These are phyloP conservation scores for Lagodon rhomboides DNA, from an alignment of 2,797 vertebrate genomes.

Conservation along the genomic window DNA sequence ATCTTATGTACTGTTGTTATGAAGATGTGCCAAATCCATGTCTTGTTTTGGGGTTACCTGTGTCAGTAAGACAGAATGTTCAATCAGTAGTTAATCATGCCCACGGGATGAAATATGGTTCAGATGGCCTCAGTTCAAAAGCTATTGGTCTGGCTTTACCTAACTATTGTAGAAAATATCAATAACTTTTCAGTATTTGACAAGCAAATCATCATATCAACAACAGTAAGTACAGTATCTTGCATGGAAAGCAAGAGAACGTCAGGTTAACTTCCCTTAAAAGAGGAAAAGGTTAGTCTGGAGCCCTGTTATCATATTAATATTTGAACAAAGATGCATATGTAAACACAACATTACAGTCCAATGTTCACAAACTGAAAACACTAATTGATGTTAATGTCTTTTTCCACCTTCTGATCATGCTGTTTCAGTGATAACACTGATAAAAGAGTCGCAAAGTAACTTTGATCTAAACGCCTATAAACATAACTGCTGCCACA, in stretches of 20 bases:
- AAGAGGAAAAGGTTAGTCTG: too few species aligned
- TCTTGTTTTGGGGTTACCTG: not conserved
- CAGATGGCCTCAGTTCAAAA: too few species aligned
- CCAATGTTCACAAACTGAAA: not conserved
- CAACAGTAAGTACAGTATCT: too few species aligned
- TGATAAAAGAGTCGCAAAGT: conserved; percentile 14
- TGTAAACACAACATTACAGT: not conserved
- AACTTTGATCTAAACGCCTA: conserved; percentile 37
- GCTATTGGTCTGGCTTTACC: too few species aligned
- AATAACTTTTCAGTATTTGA: too few species aligned
- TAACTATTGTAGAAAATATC: too few species aligned
- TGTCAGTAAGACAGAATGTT: not conserved
- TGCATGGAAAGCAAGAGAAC: too few species aligned
- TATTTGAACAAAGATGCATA: conserved; percentile 5
- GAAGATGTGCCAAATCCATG: not conserved
- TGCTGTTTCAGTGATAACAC: conserved; percentile 8
- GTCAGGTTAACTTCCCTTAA: too few species aligned
- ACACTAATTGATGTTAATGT: not conserved
- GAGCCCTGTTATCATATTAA: not conserved
- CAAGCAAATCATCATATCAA: too few species aligned
- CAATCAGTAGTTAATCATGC: not conserved
- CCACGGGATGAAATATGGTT: not conserved
- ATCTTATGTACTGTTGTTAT: not conserved
- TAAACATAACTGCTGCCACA: conserved; percentile 26
- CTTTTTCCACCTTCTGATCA: conserved; percentile 15